Evolutionary conservation across 2,888 invertebrate species (phyloP).

Genomic region (Lycaena phlaeas): DNA sequence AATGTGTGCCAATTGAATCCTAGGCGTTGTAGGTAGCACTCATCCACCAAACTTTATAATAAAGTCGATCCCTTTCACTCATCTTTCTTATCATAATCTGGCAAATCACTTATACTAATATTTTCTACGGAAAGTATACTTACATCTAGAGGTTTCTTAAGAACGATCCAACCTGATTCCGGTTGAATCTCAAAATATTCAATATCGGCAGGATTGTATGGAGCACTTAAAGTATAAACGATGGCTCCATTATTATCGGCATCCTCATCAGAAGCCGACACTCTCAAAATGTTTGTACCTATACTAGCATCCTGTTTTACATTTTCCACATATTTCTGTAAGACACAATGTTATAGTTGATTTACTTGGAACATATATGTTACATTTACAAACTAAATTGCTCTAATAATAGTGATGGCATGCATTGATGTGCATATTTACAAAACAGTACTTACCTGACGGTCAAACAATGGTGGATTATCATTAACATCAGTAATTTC

Average conservation of each 20-base stretch:
- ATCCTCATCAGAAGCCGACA: constrained; percentile 97
- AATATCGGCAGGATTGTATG: constrained; percentile 89
- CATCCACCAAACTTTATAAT: constrained; percentile 69
- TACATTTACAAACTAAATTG: neutral
- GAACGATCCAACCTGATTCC: constrained; percentile 96
- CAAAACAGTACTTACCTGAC: constrained; percentile 80
- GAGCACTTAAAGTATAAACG: constrained; percentile 91
- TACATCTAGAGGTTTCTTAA: constrained; percentile 96
- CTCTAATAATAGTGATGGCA: constrained; percentile 18
- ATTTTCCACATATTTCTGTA: constrained; percentile 96
- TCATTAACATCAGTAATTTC: constrained; percentile 98
- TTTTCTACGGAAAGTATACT: constrained; percentile 71
- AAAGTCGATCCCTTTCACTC: constrained; percentile 67
- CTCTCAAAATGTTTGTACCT: constrained; percentile 93
- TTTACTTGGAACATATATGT: constrained; percentile 13
- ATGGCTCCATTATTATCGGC: constrained; percentile 97
- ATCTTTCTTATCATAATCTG: constrained; percentile 46
- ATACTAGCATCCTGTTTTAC: constrained; percentile 97
- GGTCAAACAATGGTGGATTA: constrained; percentile 94
- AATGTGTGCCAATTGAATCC: constrained; percentile 72
- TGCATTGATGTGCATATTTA: constrained; percentile 28
- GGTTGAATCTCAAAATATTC: constrained; percentile 98
- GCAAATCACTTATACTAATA: constrained; percentile 28
- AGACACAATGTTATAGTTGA: constrained; percentile 41
- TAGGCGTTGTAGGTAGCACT: constrained; percentile 71